These are phyloP conservation scores for Cepaea nemoralis DNA, from an alignment of 1,140 invertebrate species.

Conservation along the genomic window DNA sequence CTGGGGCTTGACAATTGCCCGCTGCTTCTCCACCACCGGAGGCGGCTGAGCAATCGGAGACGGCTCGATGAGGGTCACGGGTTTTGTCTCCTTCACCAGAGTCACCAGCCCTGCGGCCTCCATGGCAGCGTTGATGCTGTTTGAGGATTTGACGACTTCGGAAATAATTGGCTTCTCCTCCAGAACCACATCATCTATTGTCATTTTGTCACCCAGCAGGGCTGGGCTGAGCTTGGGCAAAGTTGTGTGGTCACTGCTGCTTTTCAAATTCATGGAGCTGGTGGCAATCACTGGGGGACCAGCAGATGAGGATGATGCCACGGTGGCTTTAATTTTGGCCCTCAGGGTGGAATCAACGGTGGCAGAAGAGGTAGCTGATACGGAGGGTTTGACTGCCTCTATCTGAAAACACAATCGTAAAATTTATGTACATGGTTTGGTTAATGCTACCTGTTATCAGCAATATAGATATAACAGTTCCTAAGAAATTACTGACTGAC, in stretches of 20 bases:
- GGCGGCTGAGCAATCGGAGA: background rate
- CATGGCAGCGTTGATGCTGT: conserved; percentile 39
- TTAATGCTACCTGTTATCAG: too few relatives aligned
- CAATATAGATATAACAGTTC: too few relatives aligned
- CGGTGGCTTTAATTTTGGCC: conserved; percentile 24
- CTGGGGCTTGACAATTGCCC: conserved; percentile 90
- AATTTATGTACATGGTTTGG: too few relatives aligned
- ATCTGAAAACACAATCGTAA: conserved; percentile 22
- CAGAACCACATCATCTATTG: conserved; percentile 17
- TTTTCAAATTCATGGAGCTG: background rate
- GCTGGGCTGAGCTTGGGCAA: background rate
- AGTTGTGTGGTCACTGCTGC: background rate
- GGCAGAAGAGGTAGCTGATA: conserved; percentile 1
- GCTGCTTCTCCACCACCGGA: conserved; percentile 64
- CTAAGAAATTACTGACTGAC: too few relatives aligned
- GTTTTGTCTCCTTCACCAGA: conserved; percentile 36
- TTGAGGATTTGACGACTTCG: conserved; percentile 37
- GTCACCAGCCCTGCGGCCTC: conserved; percentile 40
- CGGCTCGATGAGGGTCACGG: conserved; percentile 39
- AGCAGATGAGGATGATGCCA: background rate
- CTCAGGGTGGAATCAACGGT: conserved; percentile 23
- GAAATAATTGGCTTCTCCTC: conserved; percentile 16
- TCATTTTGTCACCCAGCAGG: conserved; percentile 8
- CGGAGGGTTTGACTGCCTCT: conserved; percentile 50
- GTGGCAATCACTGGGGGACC: conserved; percentile 23